Conservation (phyloP, 2,113 vertebrate genomes). For the Paramisgurnus dabryanus region DNA sequence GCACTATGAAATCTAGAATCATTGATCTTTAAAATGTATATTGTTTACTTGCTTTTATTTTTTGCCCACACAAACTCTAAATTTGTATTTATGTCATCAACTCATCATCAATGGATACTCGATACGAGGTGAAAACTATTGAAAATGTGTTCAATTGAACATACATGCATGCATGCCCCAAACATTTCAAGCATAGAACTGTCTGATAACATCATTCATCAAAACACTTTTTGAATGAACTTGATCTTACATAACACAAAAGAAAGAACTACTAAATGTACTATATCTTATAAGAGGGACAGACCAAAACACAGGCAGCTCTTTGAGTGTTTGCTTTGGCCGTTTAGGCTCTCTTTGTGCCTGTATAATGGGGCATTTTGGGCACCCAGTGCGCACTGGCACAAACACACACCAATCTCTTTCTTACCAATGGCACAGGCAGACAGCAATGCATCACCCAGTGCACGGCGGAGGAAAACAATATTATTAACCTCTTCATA, state of each 20-base stretch:
- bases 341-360: conserved; percentile 29
- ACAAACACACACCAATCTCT: conserved; percentile 36
- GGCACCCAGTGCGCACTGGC: conserved; percentile 47
- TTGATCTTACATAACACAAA: too few species aligned
- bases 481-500: conserved; percentile 52
- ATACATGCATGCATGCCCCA: too few species aligned
- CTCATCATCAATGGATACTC: too few species aligned
- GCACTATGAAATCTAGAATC: too few species aligned
- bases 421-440: conserved; percentile 31
- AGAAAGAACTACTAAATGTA: background rate
- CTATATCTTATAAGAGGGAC: conserved; percentile 9
- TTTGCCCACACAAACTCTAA: too few species aligned
- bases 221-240: background rate
- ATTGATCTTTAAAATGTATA: too few species aligned
- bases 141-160: too few species aligned
- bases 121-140: too few species aligned
- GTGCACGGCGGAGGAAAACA: conserved; percentile 16
- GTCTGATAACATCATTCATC: conserved; percentile 24
- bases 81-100: too few species aligned
- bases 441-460: conserved; percentile 19
- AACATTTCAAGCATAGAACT: background rate
- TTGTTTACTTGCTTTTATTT: too few species aligned
- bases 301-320: conserved; percentile 28
- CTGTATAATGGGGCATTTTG: conserved; percentile 46
- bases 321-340: conserved; percentile 53